These are phyloP conservation scores for Donacobius atricapilla DNA, from an alignment of 2,113 vertebrate genomes.

Conservation along the genomic window DNA sequence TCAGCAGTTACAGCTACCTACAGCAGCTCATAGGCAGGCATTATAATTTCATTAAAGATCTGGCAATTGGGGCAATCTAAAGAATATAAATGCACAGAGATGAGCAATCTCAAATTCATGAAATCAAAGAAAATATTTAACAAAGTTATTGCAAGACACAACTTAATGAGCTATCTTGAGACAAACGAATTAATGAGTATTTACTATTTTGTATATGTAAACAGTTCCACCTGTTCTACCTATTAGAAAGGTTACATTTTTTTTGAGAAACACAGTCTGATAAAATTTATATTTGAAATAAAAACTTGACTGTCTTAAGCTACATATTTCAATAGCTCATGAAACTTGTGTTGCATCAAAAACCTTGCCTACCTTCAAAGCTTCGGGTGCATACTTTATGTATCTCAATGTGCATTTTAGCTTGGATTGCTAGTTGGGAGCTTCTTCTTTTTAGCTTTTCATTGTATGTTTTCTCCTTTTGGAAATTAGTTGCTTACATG, in stretches of 20 bases:
- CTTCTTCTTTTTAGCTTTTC: background rate
- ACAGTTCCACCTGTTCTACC: background rate
- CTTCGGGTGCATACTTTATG: background rate
- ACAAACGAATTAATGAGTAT: background rate
- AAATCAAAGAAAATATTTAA: constrained; percentile 32
- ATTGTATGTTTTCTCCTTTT: background rate
- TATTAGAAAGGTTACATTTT: background rate
- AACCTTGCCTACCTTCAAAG: background rate
- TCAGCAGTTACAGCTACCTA: background rate
- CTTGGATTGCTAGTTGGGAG: background rate
- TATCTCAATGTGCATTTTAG: background rate
- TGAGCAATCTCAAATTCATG: background rate
- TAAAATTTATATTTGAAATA: background rate
- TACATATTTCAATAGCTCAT: background rate
- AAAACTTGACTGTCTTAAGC: background rate
- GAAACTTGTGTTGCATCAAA: background rate
- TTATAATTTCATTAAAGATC: constrained; percentile 35
- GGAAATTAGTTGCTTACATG: background rate
- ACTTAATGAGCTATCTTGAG: background rate
- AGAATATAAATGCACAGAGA: background rate
- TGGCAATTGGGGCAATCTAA: background rate
- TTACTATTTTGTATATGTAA: background rate
- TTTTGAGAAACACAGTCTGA: background rate
- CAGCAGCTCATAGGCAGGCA: background rate
- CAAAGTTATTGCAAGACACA: background rate